phyloP scores from a whole-genome alignment of 2,797 vertebrate species.

The Crocodylus rhombifer region DNA sequence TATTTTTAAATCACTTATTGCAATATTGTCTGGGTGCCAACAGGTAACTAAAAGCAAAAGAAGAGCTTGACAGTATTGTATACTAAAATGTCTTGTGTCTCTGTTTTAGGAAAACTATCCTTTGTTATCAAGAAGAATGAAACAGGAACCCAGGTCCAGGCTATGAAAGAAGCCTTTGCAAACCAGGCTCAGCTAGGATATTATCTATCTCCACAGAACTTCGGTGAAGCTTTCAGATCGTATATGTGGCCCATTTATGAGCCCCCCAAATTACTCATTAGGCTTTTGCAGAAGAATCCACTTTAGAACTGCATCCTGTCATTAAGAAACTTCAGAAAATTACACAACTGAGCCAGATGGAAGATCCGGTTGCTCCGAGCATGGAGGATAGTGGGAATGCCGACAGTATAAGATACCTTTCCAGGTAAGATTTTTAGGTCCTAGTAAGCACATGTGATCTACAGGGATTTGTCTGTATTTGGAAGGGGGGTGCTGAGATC shows the following conservation, averaged over 20 bases:
- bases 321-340: background rate
- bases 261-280: background rate
- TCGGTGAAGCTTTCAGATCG: background rate
- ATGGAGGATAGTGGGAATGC: background rate
- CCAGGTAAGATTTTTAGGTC: background rate
- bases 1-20: background rate
- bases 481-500: background rate
- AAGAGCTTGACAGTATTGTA: background rate
- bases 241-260: background rate
- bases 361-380: background rate
- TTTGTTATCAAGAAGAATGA: background rate
- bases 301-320: background rate
- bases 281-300: background rate
- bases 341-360: background rate
- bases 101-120: background rate
- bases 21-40: background rate
- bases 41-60: fast-evolving
- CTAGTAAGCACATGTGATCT: background rate
- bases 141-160: background rate
- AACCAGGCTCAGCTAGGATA: background rate
- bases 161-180: background rate
- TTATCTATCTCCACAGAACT: fast-evolving
- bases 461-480: background rate
- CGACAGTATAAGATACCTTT: background rate
- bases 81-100: background rate